Base-by-base conservation (phyloP, 2,888 invertebrate genomes). In the Ephialtes manifestator region DNA sequence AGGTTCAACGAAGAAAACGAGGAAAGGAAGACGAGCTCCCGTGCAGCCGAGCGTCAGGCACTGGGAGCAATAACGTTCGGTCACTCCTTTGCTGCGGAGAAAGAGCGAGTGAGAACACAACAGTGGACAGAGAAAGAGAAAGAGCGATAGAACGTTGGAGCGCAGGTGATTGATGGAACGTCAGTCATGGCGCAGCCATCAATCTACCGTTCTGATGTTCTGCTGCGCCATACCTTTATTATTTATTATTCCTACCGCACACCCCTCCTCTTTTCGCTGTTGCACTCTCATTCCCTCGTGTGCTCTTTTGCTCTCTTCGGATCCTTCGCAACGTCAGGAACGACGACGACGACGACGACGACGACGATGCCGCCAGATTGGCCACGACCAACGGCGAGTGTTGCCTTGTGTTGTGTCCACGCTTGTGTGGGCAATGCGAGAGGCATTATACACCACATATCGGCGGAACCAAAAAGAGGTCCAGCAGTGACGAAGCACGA, bases 131-230 rank as follows among this genome's bases (percentile, higher is more conserved):
- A 60, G 63, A 15, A 35, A 48, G 71, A 55, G 46, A 35, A 18
- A 70, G 67, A 58, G 70, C 28, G 31, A 60, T 75, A 4, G 60
- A 60, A n/a, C 60, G 39, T 10, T 39, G 67, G 90, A 87, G 83
- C 83, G 86, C 88, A 72, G 90, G 90, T 93, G 94, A 94, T 94
- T 92, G 94, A 94, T 94, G 93, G 93, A 93, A 90, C 91, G 93
- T 94, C 93, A 93, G 93, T 93, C 93, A 93, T 91, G 93, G 89
- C 91, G 88, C 88, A 90, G 93, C 94, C 93, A 94, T 94, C 94
- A 93, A 94, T 94, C 94, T 93, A 91, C 86, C 88, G 53, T 60
- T 53, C 84, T 81, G 77, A 65, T 65, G 65, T 20, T 85, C 85
- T 79, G 74, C 87, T 83, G 83, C 78, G 86, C 82, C 88, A 88